Percentiles rank a stretch among this genome's conserved stretches.
Conservation (phyloP, 2,113 vertebrate genomes). For the Sapayoa aenigma region DNA sequence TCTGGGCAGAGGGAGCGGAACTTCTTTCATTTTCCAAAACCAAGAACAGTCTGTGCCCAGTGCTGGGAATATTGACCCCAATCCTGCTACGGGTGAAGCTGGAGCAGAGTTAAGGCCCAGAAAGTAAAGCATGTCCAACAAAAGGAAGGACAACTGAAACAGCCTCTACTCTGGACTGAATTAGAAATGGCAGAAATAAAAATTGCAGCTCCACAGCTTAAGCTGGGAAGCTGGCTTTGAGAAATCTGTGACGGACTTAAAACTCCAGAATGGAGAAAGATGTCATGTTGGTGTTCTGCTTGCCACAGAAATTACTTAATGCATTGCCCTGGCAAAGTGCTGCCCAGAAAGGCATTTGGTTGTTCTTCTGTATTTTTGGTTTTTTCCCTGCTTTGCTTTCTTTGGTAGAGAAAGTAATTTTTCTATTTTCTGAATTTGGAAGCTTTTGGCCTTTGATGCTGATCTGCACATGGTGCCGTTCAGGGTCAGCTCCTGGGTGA, state of each 20-base stretch:
- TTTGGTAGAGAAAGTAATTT: neutral
- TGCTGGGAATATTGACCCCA: neutral
- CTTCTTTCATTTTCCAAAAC: neutral
- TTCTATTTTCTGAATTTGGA: neutral
- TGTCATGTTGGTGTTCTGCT: neutral
- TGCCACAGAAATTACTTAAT: neutral
- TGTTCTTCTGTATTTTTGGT: neutral
- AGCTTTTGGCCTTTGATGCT: neutral
- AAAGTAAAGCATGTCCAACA: neutral
- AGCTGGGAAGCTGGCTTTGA: neutral
- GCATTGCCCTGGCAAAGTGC: neutral
- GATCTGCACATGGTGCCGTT: neutral
- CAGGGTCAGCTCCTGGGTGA: neutral
- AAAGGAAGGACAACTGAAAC: neutral
- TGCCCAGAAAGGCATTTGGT: neutral
- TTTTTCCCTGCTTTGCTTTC: neutral
- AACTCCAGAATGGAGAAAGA: neutral
- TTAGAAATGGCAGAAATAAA: neutral
- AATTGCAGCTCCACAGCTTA: neutral
- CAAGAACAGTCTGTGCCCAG: neutral
- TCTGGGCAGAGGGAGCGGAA: neutral
- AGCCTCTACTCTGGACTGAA: neutral
- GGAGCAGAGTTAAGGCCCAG: neutral
- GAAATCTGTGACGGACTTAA: neutral
- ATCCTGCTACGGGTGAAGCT: neutral